phyloP scores from a whole-genome alignment of 2,113 vertebrate genomes.

The Protomyctophum bolini region DNA sequence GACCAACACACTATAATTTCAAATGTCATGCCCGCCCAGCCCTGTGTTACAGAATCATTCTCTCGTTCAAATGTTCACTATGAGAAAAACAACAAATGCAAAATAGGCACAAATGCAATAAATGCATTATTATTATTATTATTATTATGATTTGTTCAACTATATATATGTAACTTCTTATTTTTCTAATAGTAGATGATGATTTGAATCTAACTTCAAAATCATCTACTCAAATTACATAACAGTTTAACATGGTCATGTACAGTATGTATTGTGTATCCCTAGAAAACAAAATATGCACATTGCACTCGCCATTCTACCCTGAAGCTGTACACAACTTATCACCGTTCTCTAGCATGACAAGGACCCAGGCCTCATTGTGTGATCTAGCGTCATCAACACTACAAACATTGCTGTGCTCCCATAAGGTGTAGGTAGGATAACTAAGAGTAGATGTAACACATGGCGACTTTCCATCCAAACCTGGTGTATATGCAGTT shows the following conservation, averaged over 20 bases:
- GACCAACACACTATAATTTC: not conserved
- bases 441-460: conserved; percentile 1
- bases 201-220: conserved; percentile 16
- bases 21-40: too few relatives aligned
- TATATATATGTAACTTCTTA: too few relatives aligned
- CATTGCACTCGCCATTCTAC: not conserved
- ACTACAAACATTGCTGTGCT: conserved; percentile 23
- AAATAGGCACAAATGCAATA: too few relatives aligned
- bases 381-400: conserved; percentile 30
- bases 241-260: conserved; percentile 17
- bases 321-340: conserved; percentile 14
- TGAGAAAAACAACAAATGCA: too few relatives aligned
- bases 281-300: conserved; percentile 8
- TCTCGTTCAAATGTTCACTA: too few relatives aligned
- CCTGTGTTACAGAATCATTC: too few relatives aligned
- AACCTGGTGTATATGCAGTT: conserved; percentile 5
- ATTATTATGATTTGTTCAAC: conserved; percentile 7
- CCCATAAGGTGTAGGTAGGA: not conserved
- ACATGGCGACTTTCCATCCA: conserved; percentile 20
- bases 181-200: not conserved
- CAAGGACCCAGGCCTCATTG: conserved; percentile 12
- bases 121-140: not conserved
- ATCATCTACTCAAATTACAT: not conserved
- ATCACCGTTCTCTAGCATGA: conserved; percentile 45
- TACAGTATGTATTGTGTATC: conserved; percentile 21